A percentile compares a stretch with the other conserved stretches of the same genome.
Evolutionary conservation across 2,888 invertebrate species (phyloP).

Genomic region (Plebejus anna): DNA sequence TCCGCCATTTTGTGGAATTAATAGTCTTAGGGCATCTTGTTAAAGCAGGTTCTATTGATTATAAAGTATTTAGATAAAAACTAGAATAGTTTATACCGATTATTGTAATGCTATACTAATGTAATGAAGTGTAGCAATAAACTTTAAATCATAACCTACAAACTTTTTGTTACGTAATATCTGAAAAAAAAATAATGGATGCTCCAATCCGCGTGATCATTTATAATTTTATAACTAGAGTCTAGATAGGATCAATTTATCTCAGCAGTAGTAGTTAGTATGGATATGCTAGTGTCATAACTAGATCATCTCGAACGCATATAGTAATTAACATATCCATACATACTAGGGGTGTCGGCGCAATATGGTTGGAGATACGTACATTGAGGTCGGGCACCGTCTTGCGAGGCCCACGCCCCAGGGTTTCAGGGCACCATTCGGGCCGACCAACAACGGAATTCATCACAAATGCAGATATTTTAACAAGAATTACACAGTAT

Average conservation of each 20-base stretch:
- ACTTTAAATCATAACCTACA: conserved; percentile 14
- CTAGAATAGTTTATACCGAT: background rate
- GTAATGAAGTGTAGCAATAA: background rate
- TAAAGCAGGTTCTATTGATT: conserved; percentile 2
- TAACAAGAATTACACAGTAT: conserved; percentile 74
- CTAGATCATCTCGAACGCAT: conserved; percentile 53
- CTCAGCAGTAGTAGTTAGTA: conserved; percentile 41
- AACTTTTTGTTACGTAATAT: conserved; percentile 41
- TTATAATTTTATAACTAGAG: conserved; percentile 41
- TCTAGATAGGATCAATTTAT: conserved; percentile 43
- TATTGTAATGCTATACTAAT: background rate
- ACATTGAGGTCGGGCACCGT: conserved; percentile 71
- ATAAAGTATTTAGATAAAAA: background rate
- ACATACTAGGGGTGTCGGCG: conserved; percentile 70
- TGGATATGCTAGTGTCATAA: conserved; percentile 53
- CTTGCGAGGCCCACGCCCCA: conserved; percentile 61
- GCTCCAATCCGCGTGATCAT: conserved; percentile 47
- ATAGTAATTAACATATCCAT: conserved; percentile 51
- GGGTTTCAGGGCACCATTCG: conserved; percentile 67
- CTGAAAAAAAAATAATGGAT: conserved; percentile 45
- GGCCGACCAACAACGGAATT: conserved; percentile 73
- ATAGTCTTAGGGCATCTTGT: conserved; percentile 13
- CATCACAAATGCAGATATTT: conserved; percentile 73
- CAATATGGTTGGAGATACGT: conserved; percentile 76
- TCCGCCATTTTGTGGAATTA: conserved; percentile 69